phyloP scores from a whole-genome alignment of 2,888 invertebrate species.

The Gnatocerus cornutus region DNA sequence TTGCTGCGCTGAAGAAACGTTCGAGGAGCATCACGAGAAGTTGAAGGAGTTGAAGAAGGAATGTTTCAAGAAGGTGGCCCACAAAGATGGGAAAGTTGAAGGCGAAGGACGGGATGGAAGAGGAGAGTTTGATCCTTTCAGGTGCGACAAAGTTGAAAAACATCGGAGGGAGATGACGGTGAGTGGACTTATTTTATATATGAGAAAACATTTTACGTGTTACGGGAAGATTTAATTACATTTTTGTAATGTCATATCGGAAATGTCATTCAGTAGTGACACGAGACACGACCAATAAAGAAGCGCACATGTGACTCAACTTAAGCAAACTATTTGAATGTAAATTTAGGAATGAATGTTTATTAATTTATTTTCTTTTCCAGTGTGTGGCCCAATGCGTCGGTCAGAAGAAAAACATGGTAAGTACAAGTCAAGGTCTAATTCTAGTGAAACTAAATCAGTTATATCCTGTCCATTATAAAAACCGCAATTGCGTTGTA shows the following conservation, averaged over 20 bases:
- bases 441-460: slow-evolving; percentile 54
- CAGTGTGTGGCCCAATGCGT: slow-evolving; percentile 69
- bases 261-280: no score
- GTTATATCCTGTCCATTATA: slow-evolving; percentile 51
- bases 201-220: background rate
- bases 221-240: background rate
- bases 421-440: slow-evolving; percentile 63
- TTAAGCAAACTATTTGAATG: background rate
- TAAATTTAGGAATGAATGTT: no score
- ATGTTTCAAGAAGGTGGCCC: slow-evolving; percentile 65
- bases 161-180: slow-evolving; percentile 66
- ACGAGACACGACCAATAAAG: background rate
- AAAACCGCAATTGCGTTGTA: slow-evolving; percentile 9
- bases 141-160: slow-evolving; percentile 66
- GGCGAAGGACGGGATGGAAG: slow-evolving; percentile 17
- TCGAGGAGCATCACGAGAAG: slow-evolving; percentile 60
- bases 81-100: slow-evolving; percentile 51
- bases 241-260: no score
- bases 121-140: slow-evolving; percentile 64
- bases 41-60: slow-evolving; percentile 61
- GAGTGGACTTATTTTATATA: slow-evolving; percentile 12
- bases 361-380: no score
- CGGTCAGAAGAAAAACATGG: slow-evolving; percentile 66
- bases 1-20: slow-evolving; percentile 65
- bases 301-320: background rate